Base-by-base conservation (phyloP, 2,113 vertebrate species). In the Eubucco bourcierii region DNA sequence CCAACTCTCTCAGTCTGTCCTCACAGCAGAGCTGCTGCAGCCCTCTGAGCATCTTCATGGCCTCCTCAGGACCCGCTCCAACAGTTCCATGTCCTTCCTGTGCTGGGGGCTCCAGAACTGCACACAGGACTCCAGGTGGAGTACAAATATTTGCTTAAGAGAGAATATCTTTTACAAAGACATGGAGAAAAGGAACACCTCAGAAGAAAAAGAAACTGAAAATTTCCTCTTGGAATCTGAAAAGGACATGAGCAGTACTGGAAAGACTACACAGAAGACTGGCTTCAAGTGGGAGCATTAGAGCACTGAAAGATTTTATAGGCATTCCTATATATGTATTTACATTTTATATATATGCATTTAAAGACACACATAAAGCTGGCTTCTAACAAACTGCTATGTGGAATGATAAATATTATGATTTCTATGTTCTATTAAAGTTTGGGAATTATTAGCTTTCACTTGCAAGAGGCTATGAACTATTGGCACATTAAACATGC, bases 151-250 rank as follows among this genome's bases (percentile, higher is more conserved):
- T 72, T 25, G 24, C n/a, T 77, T 86, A 73, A 44, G n/a, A 37
- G 29, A 58, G 73, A 87, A 47, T 21, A 12, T 12, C 1, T 89
- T 80, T 91, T 81, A 15, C 91, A 88, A 80, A 28, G 1, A 93
- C 28, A 15, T 23, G 46, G 23, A 90, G 56, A 92, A 87, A 94
- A 65, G 27, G 65, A 92, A 67, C 29, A 70, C 58, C 27, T 65
- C 19, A 86, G 47, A 65, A 87, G 27, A 52, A 93, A 89, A 68
- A 87, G 21, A 47, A 93, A 90, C 21, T 74, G 63, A 91, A 72
- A 65, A 75, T 53, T 67, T 95, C 59, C 67, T 89, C 39, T 58
- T 80, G 50, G 75, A 78, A 76, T 88, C 56, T 87, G 61, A 71
- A 88, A 58, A 92, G 44, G 23, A 61, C 47, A 60, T 53, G 10